Percentiles rank a stretch among this genome's conserved stretches.
These are phyloP conservation scores for Xyliphius kryptos DNA, from an alignment of 2,113 vertebrate species.

Conservation along the genomic window DNA sequence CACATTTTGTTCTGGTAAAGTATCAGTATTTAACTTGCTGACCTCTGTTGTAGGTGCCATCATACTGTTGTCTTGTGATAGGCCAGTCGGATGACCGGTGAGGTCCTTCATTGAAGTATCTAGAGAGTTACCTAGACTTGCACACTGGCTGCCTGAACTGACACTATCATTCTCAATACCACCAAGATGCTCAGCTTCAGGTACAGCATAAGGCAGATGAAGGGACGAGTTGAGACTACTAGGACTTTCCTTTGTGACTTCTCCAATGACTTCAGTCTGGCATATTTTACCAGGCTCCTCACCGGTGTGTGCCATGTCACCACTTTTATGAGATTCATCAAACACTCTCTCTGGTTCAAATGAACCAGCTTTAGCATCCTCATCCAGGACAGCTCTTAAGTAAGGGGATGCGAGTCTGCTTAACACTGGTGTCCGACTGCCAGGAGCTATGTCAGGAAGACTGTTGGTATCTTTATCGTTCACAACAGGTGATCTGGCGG, in stretches of 20 bases:
- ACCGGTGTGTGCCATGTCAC: conserved; percentile 55
- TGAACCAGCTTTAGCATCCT: conserved; percentile 73
- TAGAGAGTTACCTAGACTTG: conserved; percentile 54
- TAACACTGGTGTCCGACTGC: conserved; percentile 54
- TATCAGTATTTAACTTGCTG: conserved; percentile 39
- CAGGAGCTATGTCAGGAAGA: conserved; percentile 69
- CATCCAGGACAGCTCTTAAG: conserved; percentile 78
- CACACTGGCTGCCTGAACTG: conserved; percentile 47
- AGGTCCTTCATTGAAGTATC: conserved; percentile 50
- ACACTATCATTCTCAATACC: conserved; percentile 55
- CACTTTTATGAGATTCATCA: conserved; percentile 67
- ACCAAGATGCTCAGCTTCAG: conserved; percentile 55
- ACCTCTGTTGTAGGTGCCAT: conserved; percentile 38
- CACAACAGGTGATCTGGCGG: conserved; percentile 80
- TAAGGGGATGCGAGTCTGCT: conserved; percentile 70
- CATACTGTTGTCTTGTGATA: conserved; percentile 49
- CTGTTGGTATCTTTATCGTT: conserved; percentile 75
- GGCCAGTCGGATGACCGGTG: no score
- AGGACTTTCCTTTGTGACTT: conserved; percentile 55
- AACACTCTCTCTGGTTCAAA: conserved; percentile 63
- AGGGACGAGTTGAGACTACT: conserved; percentile 29
- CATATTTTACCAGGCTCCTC: conserved; percentile 61
- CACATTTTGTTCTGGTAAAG: no score
- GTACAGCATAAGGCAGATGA: conserved; percentile 52
- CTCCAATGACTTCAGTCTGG: conserved; percentile 55